A percentile compares a stretch with the other conserved stretches of the same genome.
Evolutionary conservation across 2,797 vertebrate genomes (phyloP).

Genomic region (Pteronotus mesoamericanus): DNA sequence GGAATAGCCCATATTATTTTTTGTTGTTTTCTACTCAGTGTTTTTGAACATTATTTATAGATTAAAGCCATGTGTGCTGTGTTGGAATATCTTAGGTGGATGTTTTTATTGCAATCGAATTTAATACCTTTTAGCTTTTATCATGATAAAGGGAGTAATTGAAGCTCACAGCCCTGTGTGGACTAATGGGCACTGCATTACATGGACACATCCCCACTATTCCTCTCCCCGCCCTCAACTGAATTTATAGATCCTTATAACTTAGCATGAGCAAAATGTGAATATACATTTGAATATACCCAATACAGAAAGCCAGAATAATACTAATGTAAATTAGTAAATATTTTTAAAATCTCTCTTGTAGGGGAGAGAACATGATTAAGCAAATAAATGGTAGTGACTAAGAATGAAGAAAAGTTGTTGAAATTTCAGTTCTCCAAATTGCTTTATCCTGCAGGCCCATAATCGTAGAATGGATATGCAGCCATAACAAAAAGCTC

Average conservation of each 20-base stretch:
- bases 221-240: neutral
- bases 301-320: neutral
- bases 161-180: neutral
- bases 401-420: neutral
- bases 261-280: neutral
- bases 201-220: neutral
- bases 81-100: neutral
- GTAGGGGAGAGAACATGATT: neutral
- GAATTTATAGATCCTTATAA: neutral
- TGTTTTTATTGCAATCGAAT: conserved; percentile 8
- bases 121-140: neutral
- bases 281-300: neutral
- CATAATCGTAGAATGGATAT: neutral
- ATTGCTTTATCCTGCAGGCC: neutral
- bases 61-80: neutral
- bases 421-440: neutral
- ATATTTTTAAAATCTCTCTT: neutral
- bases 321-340: neutral
- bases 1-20: neutral
- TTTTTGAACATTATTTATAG: neutral
- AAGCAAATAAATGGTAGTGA: neutral
- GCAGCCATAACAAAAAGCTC: neutral
- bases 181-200: neutral
- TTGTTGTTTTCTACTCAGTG: neutral
- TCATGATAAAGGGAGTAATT: conserved; percentile 2